Conservation (phyloP, 2,113 vertebrate genomes). For the Myanophis thanlyinensis region DNA sequence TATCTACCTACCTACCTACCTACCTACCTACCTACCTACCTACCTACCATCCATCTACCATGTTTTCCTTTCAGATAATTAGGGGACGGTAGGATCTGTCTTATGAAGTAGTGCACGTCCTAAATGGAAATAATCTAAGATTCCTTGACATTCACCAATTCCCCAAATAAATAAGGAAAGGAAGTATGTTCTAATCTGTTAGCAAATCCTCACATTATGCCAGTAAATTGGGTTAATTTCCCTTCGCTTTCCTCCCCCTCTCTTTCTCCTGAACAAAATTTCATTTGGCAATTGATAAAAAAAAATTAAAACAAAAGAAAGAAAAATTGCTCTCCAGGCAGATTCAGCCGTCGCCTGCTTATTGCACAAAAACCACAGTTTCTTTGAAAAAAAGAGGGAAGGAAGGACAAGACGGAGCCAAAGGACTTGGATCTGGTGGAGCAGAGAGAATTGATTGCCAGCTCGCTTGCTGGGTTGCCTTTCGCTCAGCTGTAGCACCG, state of each 20-base stretch:
- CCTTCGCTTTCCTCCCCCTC: background rate
- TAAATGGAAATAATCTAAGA: background rate
- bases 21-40: too few relatives aligned
- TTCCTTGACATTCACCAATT: background rate
- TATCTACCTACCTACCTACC: too few relatives aligned
- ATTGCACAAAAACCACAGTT: background rate
- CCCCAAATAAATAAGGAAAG: background rate
- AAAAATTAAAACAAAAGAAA: background rate
- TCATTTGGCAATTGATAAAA: constrained; percentile 11
- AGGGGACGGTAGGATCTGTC: background rate
- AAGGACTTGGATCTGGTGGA: background rate
- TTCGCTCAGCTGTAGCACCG: constrained; percentile 39
- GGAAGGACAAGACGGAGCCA: constrained; percentile 28
- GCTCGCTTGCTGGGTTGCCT: background rate
- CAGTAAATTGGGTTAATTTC: background rate
- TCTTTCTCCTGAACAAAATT: constrained; percentile 1
- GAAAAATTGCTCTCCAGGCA: constrained; percentile 17
- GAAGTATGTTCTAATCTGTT: background rate
- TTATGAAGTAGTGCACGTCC: background rate
- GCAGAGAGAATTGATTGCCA: background rate
- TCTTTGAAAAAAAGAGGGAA: constrained; percentile 6
- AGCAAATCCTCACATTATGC: background rate
- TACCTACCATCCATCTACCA: background rate
- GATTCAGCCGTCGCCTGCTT: constrained; percentile 21
- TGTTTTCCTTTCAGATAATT: background rate